These are phyloP conservation scores for Naso thynnoides DNA, from an alignment of 2,797 vertebrate genomes.

Conservation along the genomic window DNA sequence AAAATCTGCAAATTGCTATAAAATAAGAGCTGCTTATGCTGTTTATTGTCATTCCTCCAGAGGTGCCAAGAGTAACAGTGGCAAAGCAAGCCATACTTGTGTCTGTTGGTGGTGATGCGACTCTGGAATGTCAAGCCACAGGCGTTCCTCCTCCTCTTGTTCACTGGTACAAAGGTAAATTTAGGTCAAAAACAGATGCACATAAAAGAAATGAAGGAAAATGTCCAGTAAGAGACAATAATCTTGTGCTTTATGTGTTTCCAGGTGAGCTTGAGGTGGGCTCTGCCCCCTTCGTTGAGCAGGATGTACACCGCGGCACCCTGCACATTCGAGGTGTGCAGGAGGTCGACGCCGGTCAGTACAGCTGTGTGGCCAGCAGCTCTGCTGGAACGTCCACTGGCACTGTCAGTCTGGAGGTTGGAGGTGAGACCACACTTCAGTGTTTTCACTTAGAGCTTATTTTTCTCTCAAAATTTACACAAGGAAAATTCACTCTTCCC, in stretches of 20 bases:
- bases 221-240: constrained; percentile 1
- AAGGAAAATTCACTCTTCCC: constrained; percentile 26
- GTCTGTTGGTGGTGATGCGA: constrained; percentile 85
- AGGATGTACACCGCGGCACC: constrained; percentile 72
- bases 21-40: too few species aligned
- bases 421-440: constrained; percentile 85
- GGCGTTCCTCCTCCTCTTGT: constrained; percentile 88
- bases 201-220: not conserved
- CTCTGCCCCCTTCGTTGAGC: constrained; percentile 74
- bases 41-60: constrained; percentile 55
- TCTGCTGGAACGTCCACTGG: constrained; percentile 81
- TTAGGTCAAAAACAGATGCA: constrained; percentile 16
- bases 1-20: not conserved
- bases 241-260: constrained; percentile 30
- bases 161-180: constrained; percentile 91
- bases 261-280: constrained; percentile 86
- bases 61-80: constrained; percentile 83
- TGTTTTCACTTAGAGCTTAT: constrained; percentile 12
- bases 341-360: constrained; percentile 87
- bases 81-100: constrained; percentile 79
- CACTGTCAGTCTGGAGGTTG: constrained; percentile 86
- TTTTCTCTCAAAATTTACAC: constrained; percentile 24
- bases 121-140: constrained; percentile 84
- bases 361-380: constrained; percentile 87
- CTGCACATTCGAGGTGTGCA: constrained; percentile 85